Percentiles rank a stretch among this genome's conserved stretches.
These are phyloP conservation scores for Gobio occitaniae DNA, from an alignment of 2,797 vertebrate genomes.

Conservation along the genomic window DNA sequence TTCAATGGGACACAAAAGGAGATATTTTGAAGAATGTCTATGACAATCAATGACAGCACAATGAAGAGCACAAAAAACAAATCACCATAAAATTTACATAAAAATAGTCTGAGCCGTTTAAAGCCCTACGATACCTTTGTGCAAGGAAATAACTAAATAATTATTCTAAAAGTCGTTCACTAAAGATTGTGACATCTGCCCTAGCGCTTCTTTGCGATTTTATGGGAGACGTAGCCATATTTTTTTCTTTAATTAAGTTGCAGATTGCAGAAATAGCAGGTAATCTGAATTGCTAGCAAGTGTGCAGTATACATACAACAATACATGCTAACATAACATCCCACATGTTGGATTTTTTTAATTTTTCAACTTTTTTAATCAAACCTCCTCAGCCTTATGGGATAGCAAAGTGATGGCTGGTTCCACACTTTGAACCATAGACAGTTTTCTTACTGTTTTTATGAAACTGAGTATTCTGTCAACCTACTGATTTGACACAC, in stretches of 20 bases:
- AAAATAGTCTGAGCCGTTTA: not conserved
- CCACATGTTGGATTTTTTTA: not conserved
- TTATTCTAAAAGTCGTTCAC: conserved; percentile 8
- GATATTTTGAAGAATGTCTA: not conserved
- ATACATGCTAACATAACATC: no score
- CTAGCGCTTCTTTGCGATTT: not conserved
- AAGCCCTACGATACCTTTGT: conserved; percentile 8
- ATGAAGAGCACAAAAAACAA: not conserved
- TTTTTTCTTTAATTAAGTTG: not conserved
- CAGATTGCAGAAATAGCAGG: not conserved
- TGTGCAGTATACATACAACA: no score
- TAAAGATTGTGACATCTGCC: not conserved
- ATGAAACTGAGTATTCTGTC: not conserved
- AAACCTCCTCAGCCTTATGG: not conserved
- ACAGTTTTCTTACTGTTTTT: not conserved
- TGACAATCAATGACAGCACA: not conserved
- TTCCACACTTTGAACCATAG: not conserved
- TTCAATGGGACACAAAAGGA: not conserved
- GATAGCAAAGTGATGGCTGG: not conserved
- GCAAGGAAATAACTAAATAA: not conserved
- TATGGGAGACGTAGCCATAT: not conserved
- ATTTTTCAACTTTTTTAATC: not conserved
- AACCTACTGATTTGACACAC: not conserved
- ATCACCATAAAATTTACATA: conserved; percentile 13
- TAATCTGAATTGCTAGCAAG: not conserved